A percentile compares a stretch with the other conserved stretches of the same genome.
Evolutionary conservation across 1,140 invertebrate species (phyloP).

Genomic region (Euwallacea similis): DNA sequence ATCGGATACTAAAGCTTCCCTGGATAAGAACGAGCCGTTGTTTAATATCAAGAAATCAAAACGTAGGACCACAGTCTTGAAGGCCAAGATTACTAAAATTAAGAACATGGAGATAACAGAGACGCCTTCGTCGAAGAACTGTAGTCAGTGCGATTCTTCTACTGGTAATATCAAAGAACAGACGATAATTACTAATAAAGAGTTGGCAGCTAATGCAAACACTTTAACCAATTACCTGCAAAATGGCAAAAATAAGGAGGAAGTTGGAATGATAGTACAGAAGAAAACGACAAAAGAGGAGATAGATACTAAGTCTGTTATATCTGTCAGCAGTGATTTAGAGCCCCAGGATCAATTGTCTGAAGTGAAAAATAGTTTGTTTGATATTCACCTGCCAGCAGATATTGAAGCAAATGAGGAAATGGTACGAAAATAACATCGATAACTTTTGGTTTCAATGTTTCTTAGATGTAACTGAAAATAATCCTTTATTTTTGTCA

Average conservation of each 20-base stretch:
- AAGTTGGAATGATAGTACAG: neutral
- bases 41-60: conserved; percentile 40
- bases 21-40: conserved; percentile 20
- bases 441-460: too few species aligned
- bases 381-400: conserved; percentile 10
- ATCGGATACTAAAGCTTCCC: neutral
- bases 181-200: neutral
- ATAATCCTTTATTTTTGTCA: neutral
- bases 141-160: too few species aligned
- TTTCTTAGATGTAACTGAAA: too few species aligned
- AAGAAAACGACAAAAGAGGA: conserved; percentile 1
- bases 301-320: neutral
- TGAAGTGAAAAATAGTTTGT: conserved; percentile 3
- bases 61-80: conserved; percentile 40
- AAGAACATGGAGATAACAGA: conserved; percentile 40
- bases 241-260: conserved; percentile 6
- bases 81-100: conserved; percentile 43
- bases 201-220: conserved; percentile 13
- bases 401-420: conserved; percentile 22
- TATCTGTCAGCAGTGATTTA: neutral
- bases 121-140: conserved; percentile 15
- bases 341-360: neutral
- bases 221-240: neutral
- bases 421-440: conserved; percentile 8
- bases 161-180: too few species aligned